Evolutionary conservation across 1,140 invertebrate genomes (phyloP).

Genomic region (Amyelois transitella): DNA sequence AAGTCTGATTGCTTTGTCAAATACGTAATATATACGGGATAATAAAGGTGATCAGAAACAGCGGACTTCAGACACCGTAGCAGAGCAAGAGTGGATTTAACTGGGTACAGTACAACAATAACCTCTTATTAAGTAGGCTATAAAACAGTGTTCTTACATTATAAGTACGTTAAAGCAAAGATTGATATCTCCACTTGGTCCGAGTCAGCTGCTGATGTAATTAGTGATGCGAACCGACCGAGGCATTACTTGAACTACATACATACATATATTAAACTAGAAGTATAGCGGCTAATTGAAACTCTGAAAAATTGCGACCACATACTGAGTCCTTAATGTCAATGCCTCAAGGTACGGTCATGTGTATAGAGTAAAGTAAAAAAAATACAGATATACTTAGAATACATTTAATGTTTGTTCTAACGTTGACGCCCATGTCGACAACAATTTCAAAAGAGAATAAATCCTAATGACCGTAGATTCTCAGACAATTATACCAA

Average conservation of each 20-base stretch:
- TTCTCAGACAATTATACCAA: no score
- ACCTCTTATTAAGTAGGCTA: not conserved
- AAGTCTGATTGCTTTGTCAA: no score
- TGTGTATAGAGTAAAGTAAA: not conserved
- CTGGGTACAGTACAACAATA: no score
- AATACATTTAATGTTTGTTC: no score
- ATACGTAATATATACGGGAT: no score
- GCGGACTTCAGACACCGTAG: no score
- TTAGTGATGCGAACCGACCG: conserved; percentile 28
- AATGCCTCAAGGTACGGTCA: conserved; percentile 13
- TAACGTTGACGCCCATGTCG: no score
- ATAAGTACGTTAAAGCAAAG: conserved; percentile 22
- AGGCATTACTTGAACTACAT: conserved; percentile 26
- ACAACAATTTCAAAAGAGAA: no score
- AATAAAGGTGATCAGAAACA: no score
- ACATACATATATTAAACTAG: conserved; percentile 15
- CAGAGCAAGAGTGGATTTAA: no score
- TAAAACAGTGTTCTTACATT: conserved; percentile 20
- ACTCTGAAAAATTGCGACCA: conserved; percentile 42
- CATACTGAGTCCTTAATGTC: conserved; percentile 34
- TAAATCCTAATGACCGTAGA: no score
- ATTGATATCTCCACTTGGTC: conserved; percentile 44
- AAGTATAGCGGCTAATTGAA: conserved; percentile 29
- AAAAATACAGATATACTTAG: not conserved
- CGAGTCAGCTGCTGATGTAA: conserved; percentile 45